These are phyloP conservation scores for Spermophilus dauricus DNA, from an alignment of 2,113 vertebrate genomes.

Conservation along the genomic window DNA sequence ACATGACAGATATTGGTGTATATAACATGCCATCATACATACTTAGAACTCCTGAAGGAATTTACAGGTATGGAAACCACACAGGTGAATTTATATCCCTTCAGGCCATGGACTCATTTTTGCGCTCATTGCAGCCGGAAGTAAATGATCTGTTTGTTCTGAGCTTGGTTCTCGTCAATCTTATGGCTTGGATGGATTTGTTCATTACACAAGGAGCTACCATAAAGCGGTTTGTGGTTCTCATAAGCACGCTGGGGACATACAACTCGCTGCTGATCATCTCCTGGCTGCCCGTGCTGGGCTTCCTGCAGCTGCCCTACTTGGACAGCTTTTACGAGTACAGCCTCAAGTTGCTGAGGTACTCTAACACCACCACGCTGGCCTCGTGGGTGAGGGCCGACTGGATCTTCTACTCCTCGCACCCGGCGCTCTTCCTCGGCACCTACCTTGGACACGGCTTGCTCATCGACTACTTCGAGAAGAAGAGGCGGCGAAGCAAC, in stretches of 20 bases:
- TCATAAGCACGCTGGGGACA: conserved; percentile 98
- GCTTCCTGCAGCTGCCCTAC: conserved; percentile 97
- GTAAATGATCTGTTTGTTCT: conserved; percentile 98
- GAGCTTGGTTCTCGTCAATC: conserved; percentile 97
- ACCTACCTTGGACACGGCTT: conserved; percentile 97
- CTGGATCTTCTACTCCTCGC: conserved; percentile 99
- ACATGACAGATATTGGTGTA: conserved; percentile 93
- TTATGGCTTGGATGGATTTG: conserved; percentile 99
- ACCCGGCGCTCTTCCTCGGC: conserved; percentile 97
- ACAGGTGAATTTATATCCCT: conserved; percentile 97
- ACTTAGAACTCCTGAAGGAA: conserved; percentile 97
- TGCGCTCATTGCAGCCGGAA: conserved; percentile 97
- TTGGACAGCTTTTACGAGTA: conserved; percentile 96
- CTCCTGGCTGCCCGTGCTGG: conserved; percentile 98
- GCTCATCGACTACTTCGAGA: conserved; percentile 98
- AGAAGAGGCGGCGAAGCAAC: conserved; percentile 93
- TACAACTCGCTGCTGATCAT: conserved; percentile 98
- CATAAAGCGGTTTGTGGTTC: conserved; percentile 98
- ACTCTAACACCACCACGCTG: conserved; percentile 96
- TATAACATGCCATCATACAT: conserved; percentile 94
- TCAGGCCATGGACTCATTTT: conserved; percentile 96
- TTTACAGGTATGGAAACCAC: conserved; percentile 97
- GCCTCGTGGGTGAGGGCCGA: conserved; percentile 97
- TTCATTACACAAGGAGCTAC: conserved; percentile 99
- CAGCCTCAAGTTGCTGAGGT: conserved; percentile 96